Evolutionary conservation across 1,140 invertebrate species (phyloP).

Genomic region (Meloidogyne exigua): DNA sequence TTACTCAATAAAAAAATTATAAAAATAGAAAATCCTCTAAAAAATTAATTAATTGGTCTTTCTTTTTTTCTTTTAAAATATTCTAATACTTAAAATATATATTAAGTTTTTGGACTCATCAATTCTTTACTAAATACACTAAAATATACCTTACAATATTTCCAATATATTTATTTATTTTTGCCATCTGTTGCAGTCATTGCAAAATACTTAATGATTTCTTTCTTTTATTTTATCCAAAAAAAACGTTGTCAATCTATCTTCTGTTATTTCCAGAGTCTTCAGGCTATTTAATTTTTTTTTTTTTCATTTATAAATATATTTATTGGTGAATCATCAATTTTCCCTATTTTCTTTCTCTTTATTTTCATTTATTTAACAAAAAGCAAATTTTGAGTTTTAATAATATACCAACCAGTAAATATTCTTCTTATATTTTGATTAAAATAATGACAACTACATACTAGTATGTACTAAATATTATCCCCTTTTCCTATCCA

Average conservation of each 20-base stretch:
- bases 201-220: neutral
- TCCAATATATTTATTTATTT: neutral
- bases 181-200: neutral
- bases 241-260: neutral
- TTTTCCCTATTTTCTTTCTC: no score
- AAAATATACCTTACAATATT: neutral
- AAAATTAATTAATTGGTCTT: no score
- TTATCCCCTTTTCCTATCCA: no score
- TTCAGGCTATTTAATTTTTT: neutral
- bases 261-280: neutral
- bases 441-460: neutral
- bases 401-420: neutral
- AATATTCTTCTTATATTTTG: neutral
- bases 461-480: neutral
- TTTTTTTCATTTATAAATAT: neutral
- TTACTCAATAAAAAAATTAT: no score
- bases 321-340: neutral
- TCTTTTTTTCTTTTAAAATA: no score
- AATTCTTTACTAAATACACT: neutral
- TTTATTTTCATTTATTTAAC: neutral
- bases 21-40: no score
- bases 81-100: no score
- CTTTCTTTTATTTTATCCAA: neutral
- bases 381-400: neutral
- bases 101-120: neutral